These are phyloP conservation scores for Xenops minutus DNA, from an alignment of 2,797 vertebrate genomes.

Conservation along the genomic window DNA sequence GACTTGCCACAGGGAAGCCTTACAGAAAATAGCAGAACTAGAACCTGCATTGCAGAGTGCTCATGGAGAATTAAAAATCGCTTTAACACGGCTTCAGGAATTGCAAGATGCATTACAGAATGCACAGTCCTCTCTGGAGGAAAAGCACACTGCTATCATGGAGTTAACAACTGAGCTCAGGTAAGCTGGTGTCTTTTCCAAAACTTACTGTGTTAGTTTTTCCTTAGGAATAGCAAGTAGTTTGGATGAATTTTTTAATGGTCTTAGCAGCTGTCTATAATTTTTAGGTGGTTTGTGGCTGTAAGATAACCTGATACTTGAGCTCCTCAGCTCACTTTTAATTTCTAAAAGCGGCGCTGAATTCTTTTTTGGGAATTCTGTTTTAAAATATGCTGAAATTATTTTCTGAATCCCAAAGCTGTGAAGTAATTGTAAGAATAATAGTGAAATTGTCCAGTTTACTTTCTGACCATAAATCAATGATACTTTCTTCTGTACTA, in stretches of 20 bases:
- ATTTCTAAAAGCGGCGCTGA: background rate
- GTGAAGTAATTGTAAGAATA: background rate
- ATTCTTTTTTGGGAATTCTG: background rate
- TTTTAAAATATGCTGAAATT: background rate
- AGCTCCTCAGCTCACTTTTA: background rate
- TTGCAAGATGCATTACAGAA: constrained; percentile 83
- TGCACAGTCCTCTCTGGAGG: constrained; percentile 88
- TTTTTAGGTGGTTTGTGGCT: background rate
- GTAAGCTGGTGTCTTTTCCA: constrained; percentile 68
- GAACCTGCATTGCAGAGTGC: constrained; percentile 88
- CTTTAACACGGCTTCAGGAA: constrained; percentile 85
- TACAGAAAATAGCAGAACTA: constrained; percentile 85
- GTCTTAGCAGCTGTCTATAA: background rate
- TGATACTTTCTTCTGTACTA: background rate
- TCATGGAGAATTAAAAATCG: constrained; percentile 83
- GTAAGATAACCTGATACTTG: background rate
- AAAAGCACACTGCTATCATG: constrained; percentile 83
- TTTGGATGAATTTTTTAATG: background rate
- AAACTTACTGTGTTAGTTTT: background rate
- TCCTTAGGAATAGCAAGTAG: background rate
- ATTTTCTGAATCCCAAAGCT: background rate
- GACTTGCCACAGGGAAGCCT: constrained; percentile 80
- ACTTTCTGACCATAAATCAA: background rate
- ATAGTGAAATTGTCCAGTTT: background rate
- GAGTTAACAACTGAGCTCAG: constrained; percentile 86